A percentile compares a stretch with the other conserved stretches of the same genome.
phyloP scores from a whole-genome alignment of 1,140 invertebrate genomes.

The Panulirus ornatus region DNA sequence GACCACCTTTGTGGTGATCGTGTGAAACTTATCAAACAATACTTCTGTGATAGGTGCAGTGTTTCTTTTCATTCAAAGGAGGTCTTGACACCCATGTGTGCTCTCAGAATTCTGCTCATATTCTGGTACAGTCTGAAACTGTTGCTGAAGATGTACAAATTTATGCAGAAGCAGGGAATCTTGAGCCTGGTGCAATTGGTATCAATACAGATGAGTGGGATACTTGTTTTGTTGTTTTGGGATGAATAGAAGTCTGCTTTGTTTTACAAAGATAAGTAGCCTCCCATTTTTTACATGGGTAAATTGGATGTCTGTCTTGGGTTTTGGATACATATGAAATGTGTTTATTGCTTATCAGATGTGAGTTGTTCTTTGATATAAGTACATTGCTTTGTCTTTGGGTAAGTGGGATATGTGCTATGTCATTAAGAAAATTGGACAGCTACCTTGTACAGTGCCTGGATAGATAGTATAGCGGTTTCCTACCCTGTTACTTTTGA shows the following conservation, averaged over 20 bases:
- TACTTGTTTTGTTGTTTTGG: conserved; percentile 44
- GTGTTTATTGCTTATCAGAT: too few relatives aligned
- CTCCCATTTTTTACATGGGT: too few relatives aligned
- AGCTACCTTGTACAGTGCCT: too few relatives aligned
- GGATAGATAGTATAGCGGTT: too few relatives aligned
- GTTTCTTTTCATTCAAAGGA: conserved; percentile 38
- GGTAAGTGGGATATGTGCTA: too few relatives aligned
- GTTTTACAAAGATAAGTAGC: neutral
- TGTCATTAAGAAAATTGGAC: too few relatives aligned
- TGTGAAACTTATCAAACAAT: conserved; percentile 6
- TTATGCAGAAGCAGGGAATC: conserved; percentile 37
- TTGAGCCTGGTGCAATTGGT: conserved; percentile 31
- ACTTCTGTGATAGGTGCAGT: conserved; percentile 29
- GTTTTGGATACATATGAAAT: too few relatives aligned
- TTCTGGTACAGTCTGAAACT: conserved; percentile 40
- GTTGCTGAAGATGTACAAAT: conserved; percentile 40
- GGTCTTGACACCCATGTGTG: conserved; percentile 21
- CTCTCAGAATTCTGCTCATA: conserved; percentile 19
- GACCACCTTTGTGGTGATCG: conserved; percentile 46
- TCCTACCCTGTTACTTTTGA: too few relatives aligned
- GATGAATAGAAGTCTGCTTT: neutral
- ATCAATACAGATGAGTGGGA: conserved; percentile 59
- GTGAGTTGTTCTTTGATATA: too few relatives aligned
- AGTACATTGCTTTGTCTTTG: too few relatives aligned
- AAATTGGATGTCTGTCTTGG: too few relatives aligned